Evolutionary conservation across 1,140 invertebrate genomes (phyloP).

Genomic region (roundworm (Caenorhabditis elegans)): DNA sequence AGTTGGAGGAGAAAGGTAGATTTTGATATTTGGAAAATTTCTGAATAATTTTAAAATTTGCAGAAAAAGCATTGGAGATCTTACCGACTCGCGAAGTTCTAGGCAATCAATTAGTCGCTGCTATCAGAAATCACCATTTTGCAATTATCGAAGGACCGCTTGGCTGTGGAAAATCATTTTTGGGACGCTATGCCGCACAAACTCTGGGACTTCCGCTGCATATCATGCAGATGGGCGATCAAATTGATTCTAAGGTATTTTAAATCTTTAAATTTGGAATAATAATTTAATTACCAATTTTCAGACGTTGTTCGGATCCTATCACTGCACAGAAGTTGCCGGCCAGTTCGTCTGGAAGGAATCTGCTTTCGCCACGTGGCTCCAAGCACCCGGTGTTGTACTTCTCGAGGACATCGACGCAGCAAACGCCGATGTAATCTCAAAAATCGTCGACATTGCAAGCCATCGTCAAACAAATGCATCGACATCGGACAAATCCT

Average conservation of each 20-base stretch:
- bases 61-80: neutral
- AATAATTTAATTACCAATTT: constrained; percentile 35
- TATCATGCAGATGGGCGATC: constrained; percentile 89
- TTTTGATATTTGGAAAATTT: too few relatives aligned
- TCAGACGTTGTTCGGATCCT: constrained; percentile 84
- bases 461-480: constrained; percentile 76
- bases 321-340: constrained; percentile 90
- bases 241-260: constrained; percentile 85
- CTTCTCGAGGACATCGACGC: constrained; percentile 92
- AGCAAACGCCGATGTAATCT: constrained; percentile 86
- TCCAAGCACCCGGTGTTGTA: constrained; percentile 85
- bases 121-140: constrained; percentile 9
- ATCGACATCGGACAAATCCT: neutral
- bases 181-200: constrained; percentile 86
- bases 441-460: constrained; percentile 80
- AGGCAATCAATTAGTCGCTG: neutral
- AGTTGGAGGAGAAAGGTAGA: neutral
- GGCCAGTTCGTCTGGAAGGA: constrained; percentile 96
- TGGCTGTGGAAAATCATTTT: constrained; percentile 87
- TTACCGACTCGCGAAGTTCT: constrained; percentile 18
- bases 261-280: neutral
- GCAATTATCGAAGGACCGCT: constrained; percentile 74
- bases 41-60: neutral
- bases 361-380: constrained; percentile 85
- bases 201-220: constrained; percentile 70